Percentiles rank a stretch among this genome's conserved stretches.
These are phyloP conservation scores for Mamestra configurata DNA, from an alignment of 1,140 invertebrate genomes.

Conservation along the genomic window DNA sequence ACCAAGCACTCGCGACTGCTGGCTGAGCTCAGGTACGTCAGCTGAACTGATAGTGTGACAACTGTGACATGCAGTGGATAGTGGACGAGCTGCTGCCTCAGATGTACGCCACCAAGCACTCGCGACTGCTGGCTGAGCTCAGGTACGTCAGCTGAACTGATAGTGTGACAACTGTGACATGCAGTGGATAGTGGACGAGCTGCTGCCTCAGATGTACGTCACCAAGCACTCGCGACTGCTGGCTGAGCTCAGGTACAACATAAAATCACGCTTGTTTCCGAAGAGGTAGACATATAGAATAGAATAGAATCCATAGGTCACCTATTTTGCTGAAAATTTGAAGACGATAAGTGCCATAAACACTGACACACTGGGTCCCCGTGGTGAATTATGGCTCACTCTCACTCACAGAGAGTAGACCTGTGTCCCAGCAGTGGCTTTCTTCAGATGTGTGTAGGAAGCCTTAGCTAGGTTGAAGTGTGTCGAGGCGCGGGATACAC, in stretches of 20 bases:
- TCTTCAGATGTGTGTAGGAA: no score
- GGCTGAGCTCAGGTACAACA: conserved; percentile 80
- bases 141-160: conserved; percentile 75
- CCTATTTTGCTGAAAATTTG: no score
- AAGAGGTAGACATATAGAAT: no score
- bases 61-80: conserved; percentile 86
- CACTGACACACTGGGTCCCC: no score
- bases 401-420: no score
- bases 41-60: conserved; percentile 79
- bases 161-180: conserved; percentile 86
- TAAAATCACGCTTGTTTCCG: no score
- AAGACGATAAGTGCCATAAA: no score
- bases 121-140: conserved; percentile 77
- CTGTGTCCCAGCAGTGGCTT: no score
- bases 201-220: conserved; percentile 78
- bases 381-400: no score
- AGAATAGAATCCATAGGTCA: no score
- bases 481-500: no score
- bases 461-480: no score
- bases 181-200: conserved; percentile 85
- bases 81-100: conserved; percentile 79
- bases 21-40: conserved; percentile 79
- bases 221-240: conserved; percentile 72
- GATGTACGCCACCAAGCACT: conserved; percentile 72
- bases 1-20: conserved; percentile 72